These are phyloP conservation scores for Acleris cristana DNA, from an alignment of 2,888 invertebrate species.

Conservation along the genomic window DNA sequence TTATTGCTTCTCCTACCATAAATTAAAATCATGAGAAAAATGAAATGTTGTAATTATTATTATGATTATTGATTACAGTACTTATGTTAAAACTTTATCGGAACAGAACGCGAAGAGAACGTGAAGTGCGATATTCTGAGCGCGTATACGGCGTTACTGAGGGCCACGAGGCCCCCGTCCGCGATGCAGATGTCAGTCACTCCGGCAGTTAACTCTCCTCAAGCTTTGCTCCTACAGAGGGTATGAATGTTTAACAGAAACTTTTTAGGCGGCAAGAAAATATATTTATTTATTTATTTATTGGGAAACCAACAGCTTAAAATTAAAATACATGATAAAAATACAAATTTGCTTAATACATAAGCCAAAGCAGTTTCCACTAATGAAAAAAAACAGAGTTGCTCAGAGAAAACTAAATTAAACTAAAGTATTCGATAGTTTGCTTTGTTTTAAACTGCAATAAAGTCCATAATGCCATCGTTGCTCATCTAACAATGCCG, in stretches of 20 bases:
- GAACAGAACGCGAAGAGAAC: slow-evolving; percentile 97
- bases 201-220: slow-evolving; percentile 88
- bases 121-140: slow-evolving; percentile 99
- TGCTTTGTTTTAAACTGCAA: background rate
- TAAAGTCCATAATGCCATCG: too few relatives aligned
- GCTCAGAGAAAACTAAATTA: too few relatives aligned
- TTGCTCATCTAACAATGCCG: too few relatives aligned
- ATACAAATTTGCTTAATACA: too few relatives aligned
- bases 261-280: background rate
- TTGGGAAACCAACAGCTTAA: too few relatives aligned
- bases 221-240: slow-evolving; percentile 83
- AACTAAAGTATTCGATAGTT: background rate
- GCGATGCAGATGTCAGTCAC: slow-evolving; percentile 87
- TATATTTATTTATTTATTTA: too few relatives aligned
- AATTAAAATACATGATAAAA: too few relatives aligned
- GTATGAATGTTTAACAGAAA: slow-evolving; percentile 48
- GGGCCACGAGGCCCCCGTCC: slow-evolving; percentile 92
- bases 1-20: too few relatives aligned
- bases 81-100: slow-evolving; percentile 1
- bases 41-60: too few relatives aligned
- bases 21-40: too few relatives aligned
- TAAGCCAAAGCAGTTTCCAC: too few relatives aligned
- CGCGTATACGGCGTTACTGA: slow-evolving; percentile 95
- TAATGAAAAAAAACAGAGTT: too few relatives aligned
- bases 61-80: background rate